A percentile compares a stretch with the other conserved stretches of the same genome.
phyloP scores from a whole-genome alignment of 2,113 vertebrate species.

The Hippocampus mohnikei region DNA sequence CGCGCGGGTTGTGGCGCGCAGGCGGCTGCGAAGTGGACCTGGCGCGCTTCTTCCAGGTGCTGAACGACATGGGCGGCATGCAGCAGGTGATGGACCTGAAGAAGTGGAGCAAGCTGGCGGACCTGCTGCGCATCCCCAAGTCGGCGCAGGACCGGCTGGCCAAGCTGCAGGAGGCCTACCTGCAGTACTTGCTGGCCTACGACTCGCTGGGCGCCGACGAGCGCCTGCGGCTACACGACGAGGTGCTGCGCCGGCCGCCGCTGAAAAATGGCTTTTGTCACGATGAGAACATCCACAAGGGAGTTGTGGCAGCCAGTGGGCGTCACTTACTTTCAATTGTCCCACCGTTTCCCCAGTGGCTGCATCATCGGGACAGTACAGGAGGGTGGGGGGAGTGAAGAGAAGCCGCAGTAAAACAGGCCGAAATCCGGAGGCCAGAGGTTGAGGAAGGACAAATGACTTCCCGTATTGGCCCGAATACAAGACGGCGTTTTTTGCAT shows the following conservation, averaged over 20 bases:
- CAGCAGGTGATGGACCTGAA: conserved; percentile 99
- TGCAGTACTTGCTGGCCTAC: conserved; percentile 97
- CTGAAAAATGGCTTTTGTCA: too few species aligned
- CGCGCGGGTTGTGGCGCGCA: conserved; percentile 23
- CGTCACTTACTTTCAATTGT: too few species aligned
- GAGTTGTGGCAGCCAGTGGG: too few species aligned
- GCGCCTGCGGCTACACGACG: conserved; percentile 84
- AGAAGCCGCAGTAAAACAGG: background rate
- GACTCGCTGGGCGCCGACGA: conserved; percentile 89
- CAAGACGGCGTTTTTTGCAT: too few species aligned
- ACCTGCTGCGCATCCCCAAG: conserved; percentile 93
- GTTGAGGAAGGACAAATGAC: too few species aligned
- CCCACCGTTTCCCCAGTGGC: too few species aligned
- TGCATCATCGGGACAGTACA: too few species aligned
- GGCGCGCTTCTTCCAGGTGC: conserved; percentile 96
- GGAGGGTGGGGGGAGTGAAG: too few species aligned
- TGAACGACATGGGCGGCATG: conserved; percentile 99
- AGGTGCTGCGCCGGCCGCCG: conserved; percentile 50
- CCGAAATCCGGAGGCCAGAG: background rate
- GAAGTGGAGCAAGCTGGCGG: conserved; percentile 98
- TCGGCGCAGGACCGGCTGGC: conserved; percentile 98
- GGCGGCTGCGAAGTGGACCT: conserved; percentile 98
- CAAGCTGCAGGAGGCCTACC: conserved; percentile 98
- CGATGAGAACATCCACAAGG: too few species aligned
- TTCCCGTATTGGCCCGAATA: too few species aligned